Evolutionary conservation across 2,888 invertebrate genomes (phyloP).

Genomic region (Terebella lapidaria): DNA sequence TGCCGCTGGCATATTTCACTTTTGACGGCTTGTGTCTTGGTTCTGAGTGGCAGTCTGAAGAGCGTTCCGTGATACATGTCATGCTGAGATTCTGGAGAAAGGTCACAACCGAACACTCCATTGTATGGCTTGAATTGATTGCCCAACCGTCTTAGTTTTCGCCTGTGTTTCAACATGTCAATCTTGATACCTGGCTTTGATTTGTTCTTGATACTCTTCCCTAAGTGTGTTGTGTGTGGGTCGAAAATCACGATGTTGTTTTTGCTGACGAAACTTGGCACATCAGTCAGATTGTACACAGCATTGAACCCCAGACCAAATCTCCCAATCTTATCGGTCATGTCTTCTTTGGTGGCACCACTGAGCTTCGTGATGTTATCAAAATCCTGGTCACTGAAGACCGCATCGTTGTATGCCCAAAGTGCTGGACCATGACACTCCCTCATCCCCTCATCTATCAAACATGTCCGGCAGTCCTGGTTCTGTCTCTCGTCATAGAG

Average conservation of each 20-base stretch:
- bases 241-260: constrained; percentile 44
- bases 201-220: constrained; percentile 28
- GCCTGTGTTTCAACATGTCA: constrained; percentile 27
- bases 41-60: constrained; percentile 46
- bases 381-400: constrained; percentile 43
- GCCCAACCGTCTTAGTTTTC: constrained; percentile 25
- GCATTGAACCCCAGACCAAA: constrained; percentile 48
- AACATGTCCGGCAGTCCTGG: constrained; percentile 25
- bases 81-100: constrained; percentile 18
- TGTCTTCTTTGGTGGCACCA: constrained; percentile 39
- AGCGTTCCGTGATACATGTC: constrained; percentile 36
- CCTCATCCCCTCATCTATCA: constrained; percentile 37
- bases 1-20: constrained; percentile 37
- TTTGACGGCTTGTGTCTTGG: constrained; percentile 29
- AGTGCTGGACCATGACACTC: constrained; percentile 47
- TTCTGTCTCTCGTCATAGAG: constrained; percentile 43
- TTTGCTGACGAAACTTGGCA: constrained; percentile 44
- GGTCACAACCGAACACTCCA: constrained; percentile 34
- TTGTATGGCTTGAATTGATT: constrained; percentile 43
- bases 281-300: constrained; percentile 49
- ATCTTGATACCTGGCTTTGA: constrained; percentile 33
- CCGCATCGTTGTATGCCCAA: constrained; percentile 45
- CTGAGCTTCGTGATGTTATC: constrained; percentile 42
- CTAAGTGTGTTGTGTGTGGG: constrained; percentile 40
- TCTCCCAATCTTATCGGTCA: constrained; percentile 40